These are phyloP conservation scores for Cephus spinipes DNA, from an alignment of 2,888 invertebrate genomes.

Conservation along the genomic window DNA sequence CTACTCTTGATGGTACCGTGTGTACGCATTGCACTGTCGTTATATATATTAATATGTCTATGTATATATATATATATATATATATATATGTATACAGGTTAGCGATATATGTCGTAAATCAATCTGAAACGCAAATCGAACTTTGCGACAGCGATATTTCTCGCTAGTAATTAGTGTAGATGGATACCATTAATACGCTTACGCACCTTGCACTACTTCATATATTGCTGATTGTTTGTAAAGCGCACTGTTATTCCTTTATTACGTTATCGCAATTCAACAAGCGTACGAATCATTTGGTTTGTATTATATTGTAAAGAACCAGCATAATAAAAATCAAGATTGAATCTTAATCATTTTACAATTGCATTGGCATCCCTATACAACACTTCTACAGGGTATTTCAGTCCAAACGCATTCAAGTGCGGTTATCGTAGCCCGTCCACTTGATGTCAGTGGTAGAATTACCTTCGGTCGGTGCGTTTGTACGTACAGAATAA, in stretches of 20 bases:
- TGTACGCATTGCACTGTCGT: neutral
- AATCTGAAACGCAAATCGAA: neutral
- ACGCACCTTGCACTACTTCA: constrained; percentile 14
- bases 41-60: neutral
- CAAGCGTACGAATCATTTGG: constrained; percentile 46
- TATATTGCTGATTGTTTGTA: neutral
- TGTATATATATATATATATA: too few species aligned
- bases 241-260: constrained; percentile 10
- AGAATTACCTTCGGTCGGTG: neutral
- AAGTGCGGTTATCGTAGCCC: neutral
- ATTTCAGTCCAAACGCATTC: neutral
- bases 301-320: constrained; percentile 65
- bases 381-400: neutral
- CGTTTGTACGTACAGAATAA: neutral
- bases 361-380: neutral
- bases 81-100: neutral
- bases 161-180: constrained; percentile 9
- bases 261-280: constrained; percentile 24
- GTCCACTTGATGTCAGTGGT: neutral
- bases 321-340: constrained; percentile 59
- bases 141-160: neutral
- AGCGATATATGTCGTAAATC: neutral
- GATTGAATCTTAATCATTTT: constrained; percentile 47
- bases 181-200: constrained; percentile 10
- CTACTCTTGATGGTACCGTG: neutral